Evolutionary conservation across 1,140 invertebrate genomes (phyloP), one percentile per base, ranked within the genome.

Genomic region (Ceratosolen solmsi): DNA sequence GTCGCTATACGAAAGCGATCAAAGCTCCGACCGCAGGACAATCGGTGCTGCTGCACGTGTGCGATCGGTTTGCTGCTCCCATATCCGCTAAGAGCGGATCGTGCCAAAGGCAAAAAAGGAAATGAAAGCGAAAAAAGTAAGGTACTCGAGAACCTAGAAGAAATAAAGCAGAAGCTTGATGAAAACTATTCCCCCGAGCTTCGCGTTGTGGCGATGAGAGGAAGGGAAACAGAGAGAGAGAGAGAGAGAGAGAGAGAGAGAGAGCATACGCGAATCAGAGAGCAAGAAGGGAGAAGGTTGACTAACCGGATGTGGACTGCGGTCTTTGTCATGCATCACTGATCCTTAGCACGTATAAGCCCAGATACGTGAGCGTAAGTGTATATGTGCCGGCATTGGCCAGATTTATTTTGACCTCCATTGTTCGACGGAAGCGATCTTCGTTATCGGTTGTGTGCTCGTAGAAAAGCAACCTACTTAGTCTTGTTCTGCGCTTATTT

Each of bases 281-380:
- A 46, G 41, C 13, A 13, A 46, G 41, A 46, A 3, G 46, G 17
- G 27, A 27, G 38, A 33, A 63, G 25, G 25, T 22, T 54, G 9
- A 49, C 17, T 27, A 51, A 60, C 89, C 90, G 90, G 90, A 91
- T 91, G 89, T 90, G 90, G 90, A 91, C 87, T 90, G 90, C 89
- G 90, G 90, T 90, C 89, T 89, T 85, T 90, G 89, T 87, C 89
- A 90, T 90, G 90, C 89, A 90, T 89, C 89, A 46, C 5, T 46
- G 75, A 46, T 27, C 27, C 58, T 49, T 15, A 22, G 25, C 15
- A 0, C 30, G 9, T 70, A 38, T 54, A 54, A 0, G 27, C 27
- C 2, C 25, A 63, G 13, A 27, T 65, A 65, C 49, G 63, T 2
- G 60, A 15, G 71, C 46, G 2, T n/a, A 11, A 15, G 51, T 15